Percentiles rank a stretch among this genome's conserved stretches.
Evolutionary conservation across 2,113 vertebrate species (phyloP).

Genomic region (Rhodinocichla rosea): DNA sequence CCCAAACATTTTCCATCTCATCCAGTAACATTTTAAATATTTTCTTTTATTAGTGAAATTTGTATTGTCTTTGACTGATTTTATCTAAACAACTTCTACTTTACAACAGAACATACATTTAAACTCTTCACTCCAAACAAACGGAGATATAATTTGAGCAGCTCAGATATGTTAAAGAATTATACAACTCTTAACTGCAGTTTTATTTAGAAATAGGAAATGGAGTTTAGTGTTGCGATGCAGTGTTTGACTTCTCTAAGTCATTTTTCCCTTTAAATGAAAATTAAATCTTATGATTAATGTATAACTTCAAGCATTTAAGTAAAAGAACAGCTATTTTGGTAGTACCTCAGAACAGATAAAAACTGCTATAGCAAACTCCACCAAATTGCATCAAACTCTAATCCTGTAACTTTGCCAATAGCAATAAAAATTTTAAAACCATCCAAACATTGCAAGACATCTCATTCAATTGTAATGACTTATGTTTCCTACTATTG

Average conservation of each 20-base stretch:
- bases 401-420: not conserved
- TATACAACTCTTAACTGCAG: not conserved
- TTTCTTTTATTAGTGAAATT: not conserved
- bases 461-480: accelerated
- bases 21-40: not conserved
- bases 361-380: not conserved
- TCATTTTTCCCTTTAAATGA: not conserved
- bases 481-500: not conserved
- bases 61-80: not conserved
- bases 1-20: not conserved
- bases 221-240: not conserved
- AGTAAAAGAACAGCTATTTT: not conserved
- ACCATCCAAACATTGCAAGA: not conserved
- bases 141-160: not conserved
- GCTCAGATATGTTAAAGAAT: not conserved
- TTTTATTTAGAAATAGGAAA: not conserved
- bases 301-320: not conserved
- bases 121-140: not conserved
- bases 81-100: not conserved
- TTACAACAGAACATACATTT: not conserved
- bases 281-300: not conserved
- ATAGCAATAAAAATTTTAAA: not conserved
- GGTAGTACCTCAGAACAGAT: not conserved
- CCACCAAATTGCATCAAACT: not conserved
- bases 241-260: not conserved